Base-by-base conservation (phyloP, 2,113 vertebrate genomes). In the Rhinopithecus roxellana region DNA sequence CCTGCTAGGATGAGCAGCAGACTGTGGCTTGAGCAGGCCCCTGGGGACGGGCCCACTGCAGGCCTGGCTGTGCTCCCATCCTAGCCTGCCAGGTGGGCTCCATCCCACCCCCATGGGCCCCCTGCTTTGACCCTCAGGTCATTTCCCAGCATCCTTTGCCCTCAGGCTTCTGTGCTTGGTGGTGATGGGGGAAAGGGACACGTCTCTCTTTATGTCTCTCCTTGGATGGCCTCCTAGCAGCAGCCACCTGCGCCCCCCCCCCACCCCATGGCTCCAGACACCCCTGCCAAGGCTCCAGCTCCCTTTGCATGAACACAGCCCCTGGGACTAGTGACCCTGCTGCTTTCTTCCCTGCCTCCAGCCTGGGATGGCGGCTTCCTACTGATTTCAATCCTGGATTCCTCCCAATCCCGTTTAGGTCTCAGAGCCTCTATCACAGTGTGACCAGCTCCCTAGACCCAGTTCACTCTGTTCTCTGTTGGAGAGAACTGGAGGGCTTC, bases 131-230 rank as follows among this genome's bases (percentile, higher is more conserved):
- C 64, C 30, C 11, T 35, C 3, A 6, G 11, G 50, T 81, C 32
- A 8, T 22, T 78, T 35, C 50, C 57, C 27, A 72, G 72, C 43
- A 32, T n/a, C 35, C 50, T 38, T 70, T 50, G 69, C 38, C 12
- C 32, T 52, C 50, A 4, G 40, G 50, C 40, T 48, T 67, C 74
- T 35, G 52, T 10, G 20, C 23, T 61, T 25, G 32, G 48, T 5
- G 18, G 25, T 64, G 61, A 25, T 48, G 48, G 69, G 38, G 40
- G 12, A 55, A 69, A 6, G 5, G 8, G 5, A 0, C 10, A 1
- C 10, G 8, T 4, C 8, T 18, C 25, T 32, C 12, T 0, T 40
- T 57, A 2, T 0, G 5, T 3, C 52, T 89, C 27, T 57, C 3
- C 32, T 6, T 3, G 40, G 57, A 18, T 12, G 10, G n/a, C 4